Conservation (phyloP, 1,140 invertebrate genomes). For the Dreissena rostriformis region DNA sequence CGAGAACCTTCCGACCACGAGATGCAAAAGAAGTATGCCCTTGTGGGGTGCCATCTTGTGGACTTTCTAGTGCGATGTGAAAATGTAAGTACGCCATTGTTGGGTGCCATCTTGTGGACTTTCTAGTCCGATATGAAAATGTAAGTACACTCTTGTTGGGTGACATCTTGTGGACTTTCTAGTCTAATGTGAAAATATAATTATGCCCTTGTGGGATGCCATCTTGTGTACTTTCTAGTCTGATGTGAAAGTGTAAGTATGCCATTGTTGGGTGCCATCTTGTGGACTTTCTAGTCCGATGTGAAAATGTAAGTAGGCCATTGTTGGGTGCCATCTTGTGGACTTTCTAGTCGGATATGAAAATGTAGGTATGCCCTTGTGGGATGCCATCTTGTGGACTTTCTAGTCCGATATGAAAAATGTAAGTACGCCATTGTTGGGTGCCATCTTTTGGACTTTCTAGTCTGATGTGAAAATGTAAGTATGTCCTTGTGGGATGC, state of each 20-base stretch:
- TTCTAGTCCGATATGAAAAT: no score
- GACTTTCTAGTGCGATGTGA: constrained; percentile 90
- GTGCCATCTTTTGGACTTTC: no score
- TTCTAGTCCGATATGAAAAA: no score
- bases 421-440: constrained; percentile 89
- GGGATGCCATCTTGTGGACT: constrained; percentile 85
- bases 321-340: no score
- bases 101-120: constrained; percentile 88
- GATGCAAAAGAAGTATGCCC: constrained; percentile 85
- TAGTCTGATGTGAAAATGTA: no score
- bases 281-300: no score
- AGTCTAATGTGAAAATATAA: constrained; percentile 83
- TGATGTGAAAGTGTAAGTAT: no score
- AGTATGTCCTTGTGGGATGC: no score
- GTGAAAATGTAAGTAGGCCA: no score
- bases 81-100: constrained; percentile 88
- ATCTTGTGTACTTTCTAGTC: constrained; percentile 88
- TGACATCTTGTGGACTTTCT: no score
- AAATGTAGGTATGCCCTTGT: constrained; percentile 80
- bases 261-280: constrained; percentile 88
- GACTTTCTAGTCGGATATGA: constrained; percentile 74
- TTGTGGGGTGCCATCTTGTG: constrained; percentile 89
- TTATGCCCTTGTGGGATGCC: not conserved
- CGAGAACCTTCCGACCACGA: constrained; percentile 87
- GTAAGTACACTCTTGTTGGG: no score